phyloP scores from a whole-genome alignment of 2,797 vertebrate species.

The Kryptopterus vitreolus region DNA sequence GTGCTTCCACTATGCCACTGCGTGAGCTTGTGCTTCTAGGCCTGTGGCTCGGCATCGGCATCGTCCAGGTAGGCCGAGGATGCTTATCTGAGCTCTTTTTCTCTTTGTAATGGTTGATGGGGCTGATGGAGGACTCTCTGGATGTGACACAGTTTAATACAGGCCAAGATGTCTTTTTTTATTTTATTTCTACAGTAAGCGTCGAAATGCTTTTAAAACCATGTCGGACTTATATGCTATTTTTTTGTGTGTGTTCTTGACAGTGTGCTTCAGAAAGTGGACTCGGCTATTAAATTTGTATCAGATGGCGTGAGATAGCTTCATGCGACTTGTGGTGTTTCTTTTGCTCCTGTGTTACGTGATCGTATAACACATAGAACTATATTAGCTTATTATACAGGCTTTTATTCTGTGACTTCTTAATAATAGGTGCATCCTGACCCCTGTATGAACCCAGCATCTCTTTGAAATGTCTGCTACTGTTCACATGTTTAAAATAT shows the following conservation, averaged over 20 bases:
- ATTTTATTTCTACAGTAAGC: background rate
- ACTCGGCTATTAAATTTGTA: too few relatives aligned
- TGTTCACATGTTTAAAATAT: background rate
- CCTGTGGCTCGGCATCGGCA: conserved; percentile 70
- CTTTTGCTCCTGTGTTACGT: background rate
- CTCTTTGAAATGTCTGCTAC: background rate
- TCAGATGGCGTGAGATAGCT: too few relatives aligned
- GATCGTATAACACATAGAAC: background rate
- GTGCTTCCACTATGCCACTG: conserved; percentile 47
- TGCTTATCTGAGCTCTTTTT: conserved; percentile 4
- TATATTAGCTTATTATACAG: background rate
- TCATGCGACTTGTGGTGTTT: too few relatives aligned
- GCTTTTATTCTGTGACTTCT: background rate
- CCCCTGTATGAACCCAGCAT: background rate
- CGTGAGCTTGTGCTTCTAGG: conserved; percentile 68
- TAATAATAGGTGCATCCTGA: background rate
- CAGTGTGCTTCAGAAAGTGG: too few relatives aligned
- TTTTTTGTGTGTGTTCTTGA: too few relatives aligned
- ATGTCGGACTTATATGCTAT: too few relatives aligned
- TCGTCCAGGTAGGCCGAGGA: conserved; percentile 80
- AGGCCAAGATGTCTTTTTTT: background rate
- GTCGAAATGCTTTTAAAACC: too few relatives aligned
- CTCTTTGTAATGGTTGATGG: background rate
- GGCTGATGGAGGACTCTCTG: background rate
- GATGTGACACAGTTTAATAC: background rate